These are phyloP conservation scores for Caenorhabditis wallacei DNA, from an alignment of 2,888 invertebrate species.

Conservation along the genomic window DNA sequence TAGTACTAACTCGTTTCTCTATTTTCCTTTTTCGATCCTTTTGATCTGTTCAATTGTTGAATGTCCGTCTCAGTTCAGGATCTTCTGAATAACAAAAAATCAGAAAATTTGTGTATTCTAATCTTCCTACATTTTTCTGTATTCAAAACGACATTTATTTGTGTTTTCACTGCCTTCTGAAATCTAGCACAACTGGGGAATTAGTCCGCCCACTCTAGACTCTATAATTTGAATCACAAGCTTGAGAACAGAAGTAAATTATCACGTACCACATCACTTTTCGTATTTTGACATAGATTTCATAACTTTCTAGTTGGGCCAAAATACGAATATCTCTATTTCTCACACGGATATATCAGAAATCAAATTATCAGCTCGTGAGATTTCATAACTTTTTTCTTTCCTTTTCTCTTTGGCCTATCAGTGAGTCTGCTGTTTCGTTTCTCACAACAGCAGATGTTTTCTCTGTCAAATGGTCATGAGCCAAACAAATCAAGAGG, in stretches of 20 bases:
- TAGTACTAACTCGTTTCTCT: slow-evolving; percentile 7
- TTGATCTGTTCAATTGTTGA: neutral
- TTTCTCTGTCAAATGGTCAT: slow-evolving; percentile 30
- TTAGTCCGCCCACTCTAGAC: slow-evolving; percentile 1
- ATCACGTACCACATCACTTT: slow-evolving; percentile 20
- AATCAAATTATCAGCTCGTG: slow-evolving; percentile 46
- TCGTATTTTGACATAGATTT: slow-evolving; percentile 31
- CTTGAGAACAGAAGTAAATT: slow-evolving; percentile 2
- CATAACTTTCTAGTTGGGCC: slow-evolving; percentile 33
- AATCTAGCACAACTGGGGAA: neutral
- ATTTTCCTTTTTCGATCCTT: neutral
- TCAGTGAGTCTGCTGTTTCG: neutral
- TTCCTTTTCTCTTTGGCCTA: neutral
- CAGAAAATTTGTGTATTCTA: slow-evolving; percentile 9
- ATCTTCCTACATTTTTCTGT: slow-evolving; percentile 8
- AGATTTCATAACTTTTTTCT: slow-evolving; percentile 34
- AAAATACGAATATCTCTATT: slow-evolving; percentile 34
- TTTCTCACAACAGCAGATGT: slow-evolving; percentile 48
- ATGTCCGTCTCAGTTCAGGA: neutral
- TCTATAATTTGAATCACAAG: slow-evolving; percentile 45
- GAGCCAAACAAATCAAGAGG: slow-evolving; percentile 23
- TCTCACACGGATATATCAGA: slow-evolving; percentile 23
- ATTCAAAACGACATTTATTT: slow-evolving; percentile 18
- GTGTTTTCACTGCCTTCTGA: slow-evolving; percentile 27
- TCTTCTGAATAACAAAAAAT: neutral